phyloP scores from a whole-genome alignment of 2,888 invertebrate species.

The Autographa gamma region DNA sequence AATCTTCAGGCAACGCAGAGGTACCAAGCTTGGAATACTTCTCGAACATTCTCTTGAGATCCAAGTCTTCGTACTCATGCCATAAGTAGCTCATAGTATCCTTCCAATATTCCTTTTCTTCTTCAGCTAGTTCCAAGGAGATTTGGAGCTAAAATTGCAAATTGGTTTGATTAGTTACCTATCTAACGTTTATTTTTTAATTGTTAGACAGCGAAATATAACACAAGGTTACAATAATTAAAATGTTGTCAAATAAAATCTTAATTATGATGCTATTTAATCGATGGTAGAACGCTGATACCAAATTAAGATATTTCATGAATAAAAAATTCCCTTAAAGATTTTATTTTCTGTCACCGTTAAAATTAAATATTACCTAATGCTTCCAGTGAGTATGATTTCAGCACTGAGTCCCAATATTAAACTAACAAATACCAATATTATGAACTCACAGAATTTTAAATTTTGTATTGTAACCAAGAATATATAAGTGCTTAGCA shows the following conservation, averaged over 20 bases:
- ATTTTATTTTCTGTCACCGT: no score
- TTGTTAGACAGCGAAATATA: background rate
- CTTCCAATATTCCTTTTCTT: slow-evolving; percentile 90
- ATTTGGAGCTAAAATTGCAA: slow-evolving; percentile 71
- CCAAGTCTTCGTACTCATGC: slow-evolving; percentile 91
- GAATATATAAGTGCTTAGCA: no score
- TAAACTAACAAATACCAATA: no score
- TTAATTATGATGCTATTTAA: background rate
- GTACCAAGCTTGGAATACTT: slow-evolving; percentile 92
- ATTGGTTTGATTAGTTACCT: background rate
- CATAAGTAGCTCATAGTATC: slow-evolving; percentile 92
- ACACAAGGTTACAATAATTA: background rate
- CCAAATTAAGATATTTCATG: no score
- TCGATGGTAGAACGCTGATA: no score
- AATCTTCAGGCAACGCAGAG: slow-evolving; percentile 92
- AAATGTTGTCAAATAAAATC: background rate
- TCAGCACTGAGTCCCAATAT: no score
- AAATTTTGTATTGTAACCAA: no score
- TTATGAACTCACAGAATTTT: no score
- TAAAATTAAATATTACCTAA: no score
- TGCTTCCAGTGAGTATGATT: no score
- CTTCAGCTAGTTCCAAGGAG: slow-evolving; percentile 81
- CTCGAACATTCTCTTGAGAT: slow-evolving; percentile 92
- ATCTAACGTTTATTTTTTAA: background rate
- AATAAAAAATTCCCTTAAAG: no score